Percentiles rank a stretch among this genome's conserved stretches.
These are phyloP conservation scores for Coregonus suidteri DNA, from an alignment of 2,797 vertebrate species.

Conservation along the genomic window DNA sequence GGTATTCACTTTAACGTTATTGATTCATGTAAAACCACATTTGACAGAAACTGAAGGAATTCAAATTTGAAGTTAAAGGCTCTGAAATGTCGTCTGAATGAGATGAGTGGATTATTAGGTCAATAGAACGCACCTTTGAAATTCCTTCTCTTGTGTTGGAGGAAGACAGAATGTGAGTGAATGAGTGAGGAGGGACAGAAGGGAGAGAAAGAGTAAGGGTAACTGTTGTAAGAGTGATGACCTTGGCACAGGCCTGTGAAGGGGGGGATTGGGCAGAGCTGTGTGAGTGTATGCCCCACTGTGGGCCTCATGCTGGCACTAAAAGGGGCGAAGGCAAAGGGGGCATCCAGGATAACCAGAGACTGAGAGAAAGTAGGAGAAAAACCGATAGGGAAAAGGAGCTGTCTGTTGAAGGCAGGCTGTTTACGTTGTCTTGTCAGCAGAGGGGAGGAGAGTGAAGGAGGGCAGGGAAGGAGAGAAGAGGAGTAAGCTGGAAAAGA, in stretches of 20 bases:
- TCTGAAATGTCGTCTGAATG: not conserved
- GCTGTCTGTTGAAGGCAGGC: constrained; percentile 46
- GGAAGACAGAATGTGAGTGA: constrained; percentile 35
- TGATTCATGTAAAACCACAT: no score
- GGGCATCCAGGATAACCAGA: constrained; percentile 43
- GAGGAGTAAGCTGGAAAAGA: constrained; percentile 41
- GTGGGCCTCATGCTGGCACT: constrained; percentile 60
- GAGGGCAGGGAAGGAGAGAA: constrained; percentile 59
- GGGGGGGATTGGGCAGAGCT: constrained; percentile 50
- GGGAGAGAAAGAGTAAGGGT: constrained; percentile 16
- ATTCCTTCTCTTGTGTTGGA: constrained; percentile 6
- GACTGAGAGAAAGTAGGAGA: constrained; percentile 29
- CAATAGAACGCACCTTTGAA: constrained; percentile 28
- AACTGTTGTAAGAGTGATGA: constrained; percentile 57
- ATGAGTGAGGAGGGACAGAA: constrained; percentile 16
- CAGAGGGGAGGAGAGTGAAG: constrained; percentile 53
- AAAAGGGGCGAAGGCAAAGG: constrained; percentile 16
- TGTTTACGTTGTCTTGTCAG: constrained; percentile 64
- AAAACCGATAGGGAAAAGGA: constrained; percentile 37
- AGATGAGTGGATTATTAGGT: constrained; percentile 38
- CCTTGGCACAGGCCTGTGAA: constrained; percentile 51
- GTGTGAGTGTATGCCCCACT: constrained; percentile 48
- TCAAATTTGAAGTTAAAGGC: not conserved
- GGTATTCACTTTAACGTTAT: no score
- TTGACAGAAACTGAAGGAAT: not conserved